Evolutionary conservation across 2,797 vertebrate genomes (phyloP).

Genomic region (Ataeniobius toweri): DNA sequence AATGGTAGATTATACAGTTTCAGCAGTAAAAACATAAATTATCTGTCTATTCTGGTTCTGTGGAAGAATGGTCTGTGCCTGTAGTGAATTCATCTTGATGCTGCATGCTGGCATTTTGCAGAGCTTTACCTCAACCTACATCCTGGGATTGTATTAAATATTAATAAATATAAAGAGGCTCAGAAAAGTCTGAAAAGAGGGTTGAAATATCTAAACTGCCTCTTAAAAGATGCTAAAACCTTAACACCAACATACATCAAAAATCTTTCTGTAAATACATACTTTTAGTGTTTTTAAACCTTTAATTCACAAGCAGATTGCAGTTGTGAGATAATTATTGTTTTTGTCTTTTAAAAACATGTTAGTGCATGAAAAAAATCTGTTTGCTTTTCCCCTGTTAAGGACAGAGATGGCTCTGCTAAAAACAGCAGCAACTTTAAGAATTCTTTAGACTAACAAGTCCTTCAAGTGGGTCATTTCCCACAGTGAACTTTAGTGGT

Average conservation of each 20-base stretch:
- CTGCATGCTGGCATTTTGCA: not conserved
- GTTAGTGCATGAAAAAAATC: conserved; percentile 29
- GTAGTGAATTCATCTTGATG: conserved; percentile 19
- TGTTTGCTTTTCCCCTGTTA: conserved; percentile 26
- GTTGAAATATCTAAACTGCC: conserved; percentile 5
- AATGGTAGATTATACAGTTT: conserved; percentile 1
- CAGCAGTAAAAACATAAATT: conserved; percentile 17
- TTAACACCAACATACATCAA: not conserved
- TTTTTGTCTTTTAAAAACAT: conserved; percentile 35
- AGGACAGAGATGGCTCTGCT: conserved; percentile 22
- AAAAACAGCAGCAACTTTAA: conserved; percentile 53
- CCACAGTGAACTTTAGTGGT: conserved; percentile 81
- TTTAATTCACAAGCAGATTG: not conserved
- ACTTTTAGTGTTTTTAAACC: not conserved
- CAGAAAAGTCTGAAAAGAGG: not conserved
- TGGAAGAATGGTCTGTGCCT: conserved; percentile 31
- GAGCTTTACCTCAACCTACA: not conserved
- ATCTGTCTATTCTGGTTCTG: conserved; percentile 31
- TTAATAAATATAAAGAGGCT: not conserved
- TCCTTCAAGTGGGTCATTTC: conserved; percentile 71
- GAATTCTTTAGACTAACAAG: conserved; percentile 14
- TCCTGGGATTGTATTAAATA: not conserved
- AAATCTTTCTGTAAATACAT: not conserved
- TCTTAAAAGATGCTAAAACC: not conserved
- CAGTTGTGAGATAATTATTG: not conserved